Evolutionary conservation across 2,888 invertebrate genomes (phyloP), one percentile per base, ranked within the genome.

Genomic region (Ormyrus thymus): DNA sequence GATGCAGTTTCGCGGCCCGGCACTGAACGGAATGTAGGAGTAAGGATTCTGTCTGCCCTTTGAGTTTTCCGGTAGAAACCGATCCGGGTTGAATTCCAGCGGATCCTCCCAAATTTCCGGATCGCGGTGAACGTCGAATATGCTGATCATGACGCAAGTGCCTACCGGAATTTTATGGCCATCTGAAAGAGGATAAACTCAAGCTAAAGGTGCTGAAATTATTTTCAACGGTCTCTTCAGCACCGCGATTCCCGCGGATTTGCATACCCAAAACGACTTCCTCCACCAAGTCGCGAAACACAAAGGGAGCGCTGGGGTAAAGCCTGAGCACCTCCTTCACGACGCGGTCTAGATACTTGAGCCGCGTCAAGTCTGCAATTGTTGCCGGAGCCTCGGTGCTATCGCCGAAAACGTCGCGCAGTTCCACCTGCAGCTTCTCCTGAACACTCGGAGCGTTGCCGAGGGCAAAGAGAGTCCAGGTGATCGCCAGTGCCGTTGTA

Each of bases 241-340:
- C 4, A 29, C 4, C 4, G 29, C 29, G 3, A 29, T 29, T 29
- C 29, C 29, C 29, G 29, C 29, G 4, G 7, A 56, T 9, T 48
- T 7, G 11, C 68, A 1, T 84, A 87, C 92, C 90, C 78, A 92
- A 84, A 77, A 86, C 79, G 4, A 91, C 84, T 82, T 93, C 92
- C 79, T 92, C 90, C 0, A 85, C 85, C 3, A 92, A 81, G 15
- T 84, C 84, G 71, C 93, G 89, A 13, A 91, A 91, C 79, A 92
- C 90, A 53, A 90, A 86, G 0, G 93, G 92, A 10, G 91, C 92
- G 7, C 92, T 90, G 0, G 93, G 92, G 86, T 92, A 92, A 9
- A 93, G 83, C 64, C 93, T 89, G n/a, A 93, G 84, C 0, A 91
- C 89, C 86, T 93, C 93, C 83, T 93, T 93, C 56, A 93, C 91